Percentiles rank a stretch among this genome's conserved stretches.
phyloP scores from a whole-genome alignment of 2,888 invertebrate genomes.

The Scrobipalpa atriplicella region DNA sequence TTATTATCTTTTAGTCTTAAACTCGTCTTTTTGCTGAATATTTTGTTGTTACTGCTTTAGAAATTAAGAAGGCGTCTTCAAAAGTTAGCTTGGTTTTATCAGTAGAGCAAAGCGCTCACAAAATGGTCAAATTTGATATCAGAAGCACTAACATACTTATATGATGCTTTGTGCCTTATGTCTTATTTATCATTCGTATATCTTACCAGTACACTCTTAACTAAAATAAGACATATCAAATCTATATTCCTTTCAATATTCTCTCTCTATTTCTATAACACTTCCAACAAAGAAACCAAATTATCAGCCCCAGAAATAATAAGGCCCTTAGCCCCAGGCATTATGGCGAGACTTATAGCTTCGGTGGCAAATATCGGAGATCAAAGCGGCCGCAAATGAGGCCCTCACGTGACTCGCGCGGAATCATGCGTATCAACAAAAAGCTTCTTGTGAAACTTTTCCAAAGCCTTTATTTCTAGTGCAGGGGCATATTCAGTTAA shows the following conservation, averaged over 20 bases:
- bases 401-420: constrained; percentile 46
- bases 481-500: background rate
- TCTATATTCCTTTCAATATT: constrained; percentile 9
- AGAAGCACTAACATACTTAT: no score
- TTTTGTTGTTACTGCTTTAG: background rate
- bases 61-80: no score
- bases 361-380: constrained; percentile 28
- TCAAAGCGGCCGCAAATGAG: constrained; percentile 44
- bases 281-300: constrained; percentile 17
- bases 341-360: constrained; percentile 20
- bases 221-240: constrained; percentile 14
- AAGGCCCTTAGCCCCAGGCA: constrained; percentile 23
- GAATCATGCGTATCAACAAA: constrained; percentile 43
- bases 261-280: constrained; percentile 13
- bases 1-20: constrained; percentile 4
- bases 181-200: no score
- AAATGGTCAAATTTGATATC: no score
- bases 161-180: no score
- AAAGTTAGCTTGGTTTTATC: no score
- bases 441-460: constrained; percentile 44
- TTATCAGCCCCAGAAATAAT: constrained; percentile 26
- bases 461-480: constrained; percentile 48
- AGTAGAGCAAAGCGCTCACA: no score
- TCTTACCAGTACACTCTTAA: background rate
- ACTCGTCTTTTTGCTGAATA: background rate